Conservation (phyloP, 92 coral and sea anemone species). For the Nematostella vectensis region DNA sequence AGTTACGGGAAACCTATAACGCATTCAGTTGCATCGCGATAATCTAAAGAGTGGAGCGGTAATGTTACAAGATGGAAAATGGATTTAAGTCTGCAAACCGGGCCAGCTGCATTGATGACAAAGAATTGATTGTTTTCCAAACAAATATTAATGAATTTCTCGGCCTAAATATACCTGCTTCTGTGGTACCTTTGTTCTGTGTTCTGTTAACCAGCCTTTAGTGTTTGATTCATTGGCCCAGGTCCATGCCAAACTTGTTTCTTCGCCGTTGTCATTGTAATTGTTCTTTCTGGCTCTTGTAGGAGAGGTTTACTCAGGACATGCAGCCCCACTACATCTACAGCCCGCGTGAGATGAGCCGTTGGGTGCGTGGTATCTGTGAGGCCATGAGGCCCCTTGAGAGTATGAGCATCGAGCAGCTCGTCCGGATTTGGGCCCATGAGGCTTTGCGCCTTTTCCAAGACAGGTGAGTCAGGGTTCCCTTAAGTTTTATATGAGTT, state of each 20-base stretch:
- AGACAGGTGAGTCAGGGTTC: slow-evolving; percentile 58
- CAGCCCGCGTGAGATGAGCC: slow-evolving; percentile 99
- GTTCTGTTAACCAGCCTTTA: too few relatives aligned
- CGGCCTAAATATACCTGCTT: too few relatives aligned
- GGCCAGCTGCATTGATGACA: neutral
- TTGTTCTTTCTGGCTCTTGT: neutral
- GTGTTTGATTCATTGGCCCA: too few relatives aligned
- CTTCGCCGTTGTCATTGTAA: too few relatives aligned
- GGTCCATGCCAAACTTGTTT: too few relatives aligned
- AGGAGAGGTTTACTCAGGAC: slow-evolving; percentile 99
- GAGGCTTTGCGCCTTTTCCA: slow-evolving; percentile 94
- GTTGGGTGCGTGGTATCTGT: slow-evolving; percentile 98
- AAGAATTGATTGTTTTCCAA: neutral
- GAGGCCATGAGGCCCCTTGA: slow-evolving; percentile 95
- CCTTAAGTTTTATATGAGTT: neutral
- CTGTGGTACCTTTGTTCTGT: too few relatives aligned
- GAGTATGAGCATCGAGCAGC: slow-evolving; percentile 74
- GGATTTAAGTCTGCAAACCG: neutral
- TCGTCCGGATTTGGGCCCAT: slow-evolving; percentile 96
- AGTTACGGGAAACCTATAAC: too few relatives aligned
- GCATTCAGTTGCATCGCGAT: too few relatives aligned
- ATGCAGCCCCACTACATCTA: slow-evolving; percentile 99
- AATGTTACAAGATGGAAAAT: too few relatives aligned
- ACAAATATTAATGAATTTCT: too few relatives aligned
- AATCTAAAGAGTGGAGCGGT: too few relatives aligned